phyloP scores from a whole-genome alignment of 2,113 vertebrate species.

The Mesitornis unicolor region DNA sequence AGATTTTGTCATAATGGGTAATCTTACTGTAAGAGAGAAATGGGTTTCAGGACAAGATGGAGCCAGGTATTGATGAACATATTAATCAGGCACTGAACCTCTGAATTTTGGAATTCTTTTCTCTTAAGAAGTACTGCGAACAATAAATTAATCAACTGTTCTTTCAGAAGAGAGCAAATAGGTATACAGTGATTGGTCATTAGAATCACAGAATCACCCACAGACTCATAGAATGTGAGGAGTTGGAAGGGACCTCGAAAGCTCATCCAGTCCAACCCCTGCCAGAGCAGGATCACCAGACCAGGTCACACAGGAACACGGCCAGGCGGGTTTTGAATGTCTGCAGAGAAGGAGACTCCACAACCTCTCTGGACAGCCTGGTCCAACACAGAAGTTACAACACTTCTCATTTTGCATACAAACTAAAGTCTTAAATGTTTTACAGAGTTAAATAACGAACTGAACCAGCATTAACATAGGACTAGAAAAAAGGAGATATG shows the following conservation, averaged over 20 bases:
- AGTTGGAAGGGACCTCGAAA: no score
- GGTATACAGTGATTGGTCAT: neutral
- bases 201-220: no score
- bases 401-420: neutral
- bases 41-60: neutral
- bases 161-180: neutral
- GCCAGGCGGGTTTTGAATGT: no score
- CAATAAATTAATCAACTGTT: neutral
- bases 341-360: no score
- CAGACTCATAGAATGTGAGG: no score
- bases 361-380: no score
- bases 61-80: neutral
- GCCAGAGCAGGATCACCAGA: no score
- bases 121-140: neutral
- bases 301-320: no score
- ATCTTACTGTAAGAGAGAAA: neutral
- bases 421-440: neutral
- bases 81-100: neutral
- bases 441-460: neutral
- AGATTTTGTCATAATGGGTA: rapidly evolving
- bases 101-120: neutral
- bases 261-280: no score
- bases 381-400: neutral
- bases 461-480: neutral
- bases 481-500: neutral